phyloP scores from a whole-genome alignment of 2,888 invertebrate species.

The Temnothorax unifasciatus region DNA sequence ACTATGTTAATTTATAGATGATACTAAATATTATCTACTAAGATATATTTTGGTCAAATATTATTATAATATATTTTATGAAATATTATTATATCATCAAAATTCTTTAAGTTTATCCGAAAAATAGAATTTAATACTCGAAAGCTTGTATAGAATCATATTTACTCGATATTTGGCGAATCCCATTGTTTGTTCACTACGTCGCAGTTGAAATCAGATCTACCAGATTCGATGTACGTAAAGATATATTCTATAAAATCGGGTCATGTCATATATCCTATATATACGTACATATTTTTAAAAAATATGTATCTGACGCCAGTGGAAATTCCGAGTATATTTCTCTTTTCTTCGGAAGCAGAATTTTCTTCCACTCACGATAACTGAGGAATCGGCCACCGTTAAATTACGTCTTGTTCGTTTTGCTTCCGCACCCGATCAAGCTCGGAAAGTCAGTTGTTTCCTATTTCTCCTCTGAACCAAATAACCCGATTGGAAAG shows the following conservation, averaged over 20 bases:
- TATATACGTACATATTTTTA: not conserved
- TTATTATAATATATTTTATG: not conserved
- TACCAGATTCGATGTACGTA: not conserved
- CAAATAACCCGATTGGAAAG: conserved; percentile 36
- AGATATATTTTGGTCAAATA: not conserved
- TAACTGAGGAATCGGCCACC: conserved; percentile 19
- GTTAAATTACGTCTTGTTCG: conserved; percentile 28
- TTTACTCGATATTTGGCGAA: not conserved
- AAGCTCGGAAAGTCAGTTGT: not conserved
- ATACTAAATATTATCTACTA: not conserved
- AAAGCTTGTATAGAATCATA: not conserved
- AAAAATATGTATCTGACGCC: conserved; percentile 12
- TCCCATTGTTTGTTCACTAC: not conserved
- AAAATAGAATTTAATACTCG: not conserved
- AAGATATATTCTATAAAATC: conserved; percentile 4
- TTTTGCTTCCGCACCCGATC: conserved; percentile 22
- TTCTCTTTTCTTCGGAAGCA: conserved; percentile 23
- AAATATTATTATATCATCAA: conserved; percentile 11
- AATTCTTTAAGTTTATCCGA: not conserved
- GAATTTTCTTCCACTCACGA: not conserved
- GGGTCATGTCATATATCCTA: not conserved
- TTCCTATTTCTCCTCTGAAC: conserved; percentile 25
- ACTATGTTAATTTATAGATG: not conserved
- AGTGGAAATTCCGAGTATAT: not conserved
- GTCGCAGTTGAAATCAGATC: not conserved